A percentile compares a stretch with the other conserved stretches of the same genome.
Conservation (phyloP, 2,888 invertebrate species). For the Rotaria socialis region DNA sequence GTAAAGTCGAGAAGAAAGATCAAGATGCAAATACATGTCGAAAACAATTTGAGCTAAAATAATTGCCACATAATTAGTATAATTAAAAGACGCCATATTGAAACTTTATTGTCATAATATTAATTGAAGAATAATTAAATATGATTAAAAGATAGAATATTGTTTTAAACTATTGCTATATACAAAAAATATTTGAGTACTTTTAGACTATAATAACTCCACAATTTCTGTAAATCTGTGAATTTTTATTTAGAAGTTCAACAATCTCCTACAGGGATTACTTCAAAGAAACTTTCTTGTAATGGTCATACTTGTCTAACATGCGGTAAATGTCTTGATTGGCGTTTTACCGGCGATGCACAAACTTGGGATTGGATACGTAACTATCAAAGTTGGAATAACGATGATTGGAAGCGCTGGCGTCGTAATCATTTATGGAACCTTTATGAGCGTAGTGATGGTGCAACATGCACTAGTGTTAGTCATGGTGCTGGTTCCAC, state of each 20-base stretch:
- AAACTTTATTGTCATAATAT: too few relatives aligned
- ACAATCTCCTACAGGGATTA: neutral
- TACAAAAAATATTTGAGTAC: too few relatives aligned
- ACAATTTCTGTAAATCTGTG: neutral
- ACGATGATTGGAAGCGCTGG: conserved; percentile 1
- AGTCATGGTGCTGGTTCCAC: neutral
- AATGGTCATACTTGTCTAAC: conserved; percentile 5
- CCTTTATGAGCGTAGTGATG: neutral
- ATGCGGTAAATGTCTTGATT: neutral
- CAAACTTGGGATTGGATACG: neutral
- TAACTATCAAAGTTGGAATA: neutral
- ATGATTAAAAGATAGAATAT: too few relatives aligned
- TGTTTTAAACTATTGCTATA: too few relatives aligned
- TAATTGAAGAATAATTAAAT: too few relatives aligned
- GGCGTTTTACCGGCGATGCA: conserved; percentile 19
- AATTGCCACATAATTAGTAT: too few relatives aligned
- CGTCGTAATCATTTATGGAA: conserved; percentile 3
- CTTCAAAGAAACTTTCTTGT: neutral
- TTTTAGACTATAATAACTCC: too few relatives aligned
- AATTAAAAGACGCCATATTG: too few relatives aligned
- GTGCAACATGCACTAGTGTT: neutral
- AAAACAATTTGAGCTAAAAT: too few relatives aligned
- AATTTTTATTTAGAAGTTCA: conserved; percentile 13
- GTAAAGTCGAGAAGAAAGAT: too few relatives aligned
- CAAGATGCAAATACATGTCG: too few relatives aligned